phyloP scores from a whole-genome alignment of 2,797 vertebrate genomes.

The Botia almorhae region DNA sequence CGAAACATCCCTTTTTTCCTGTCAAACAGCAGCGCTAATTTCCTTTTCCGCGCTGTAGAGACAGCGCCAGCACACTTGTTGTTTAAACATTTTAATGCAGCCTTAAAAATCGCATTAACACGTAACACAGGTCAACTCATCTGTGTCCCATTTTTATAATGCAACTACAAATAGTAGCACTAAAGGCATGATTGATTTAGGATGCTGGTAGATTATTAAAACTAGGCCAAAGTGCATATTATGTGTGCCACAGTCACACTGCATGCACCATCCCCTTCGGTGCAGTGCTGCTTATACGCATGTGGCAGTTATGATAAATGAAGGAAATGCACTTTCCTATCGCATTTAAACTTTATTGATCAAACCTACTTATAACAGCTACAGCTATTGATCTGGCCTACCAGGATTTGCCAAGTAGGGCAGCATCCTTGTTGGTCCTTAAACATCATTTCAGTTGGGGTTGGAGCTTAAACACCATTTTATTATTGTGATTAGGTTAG shows the following conservation, averaged over 20 bases:
- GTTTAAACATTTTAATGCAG: background rate
- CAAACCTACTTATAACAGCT: background rate
- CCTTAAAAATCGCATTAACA: background rate
- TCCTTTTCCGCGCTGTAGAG: conserved; percentile 46
- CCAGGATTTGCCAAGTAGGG: background rate
- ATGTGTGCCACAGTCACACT: background rate
- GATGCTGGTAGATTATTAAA: conserved; percentile 20
- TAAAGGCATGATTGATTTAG: conserved; percentile 7
- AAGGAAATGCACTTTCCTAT: background rate
- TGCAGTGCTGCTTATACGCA: background rate
- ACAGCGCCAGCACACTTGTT: background rate
- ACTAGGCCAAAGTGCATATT: conserved; percentile 35
- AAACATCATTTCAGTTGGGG: background rate
- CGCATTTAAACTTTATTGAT: background rate
- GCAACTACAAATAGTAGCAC: background rate
- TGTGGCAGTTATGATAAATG: background rate
- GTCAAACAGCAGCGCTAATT: conserved; percentile 61
- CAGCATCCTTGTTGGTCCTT: conserved; percentile 1
- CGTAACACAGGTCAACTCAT: background rate
- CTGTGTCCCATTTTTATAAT: background rate
- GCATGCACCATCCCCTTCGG: background rate
- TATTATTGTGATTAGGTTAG: background rate
- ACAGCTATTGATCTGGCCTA: background rate
- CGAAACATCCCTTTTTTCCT: conserved; percentile 56
- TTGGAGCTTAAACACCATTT: background rate